A percentile compares a stretch with the other conserved stretches of the same genome.
Evolutionary conservation across 2,888 invertebrate genomes (phyloP).

Genomic region (Orthonevra nobilis): DNA sequence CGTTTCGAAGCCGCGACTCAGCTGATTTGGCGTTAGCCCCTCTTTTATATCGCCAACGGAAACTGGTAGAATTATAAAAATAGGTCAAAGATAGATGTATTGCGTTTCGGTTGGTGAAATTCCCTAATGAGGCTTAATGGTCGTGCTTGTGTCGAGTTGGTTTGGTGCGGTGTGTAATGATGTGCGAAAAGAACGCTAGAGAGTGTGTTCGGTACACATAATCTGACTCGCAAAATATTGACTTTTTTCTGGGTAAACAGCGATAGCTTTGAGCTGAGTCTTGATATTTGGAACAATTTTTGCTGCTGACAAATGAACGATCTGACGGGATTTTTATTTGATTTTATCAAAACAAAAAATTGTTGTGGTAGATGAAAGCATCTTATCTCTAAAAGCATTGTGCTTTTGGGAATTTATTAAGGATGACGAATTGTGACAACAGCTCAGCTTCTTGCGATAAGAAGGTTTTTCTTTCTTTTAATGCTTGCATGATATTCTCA

Average conservation of each 20-base stretch:
- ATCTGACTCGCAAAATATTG: conserved; percentile 32
- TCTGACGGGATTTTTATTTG: too few relatives aligned
- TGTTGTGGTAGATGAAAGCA: too few relatives aligned
- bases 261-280: conserved; percentile 2
- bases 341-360: too few relatives aligned
- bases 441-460: too few relatives aligned
- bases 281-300: conserved; percentile 20
- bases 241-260: conserved; percentile 31
- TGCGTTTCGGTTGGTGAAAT: conserved; percentile 50
- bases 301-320: neutral
- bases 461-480: too few relatives aligned
- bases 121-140: conserved; percentile 57
- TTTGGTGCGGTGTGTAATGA: neutral
- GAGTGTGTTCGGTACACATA: conserved; percentile 14
- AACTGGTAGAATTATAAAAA: conserved; percentile 34
- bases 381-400: too few relatives aligned
- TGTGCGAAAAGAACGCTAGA: conserved; percentile 37
- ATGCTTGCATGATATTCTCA: too few relatives aligned
- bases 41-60: conserved; percentile 24
- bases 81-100: conserved; percentile 47
- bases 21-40: conserved; percentile 8
- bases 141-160: conserved; percentile 9
- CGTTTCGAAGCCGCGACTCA: conserved; percentile 5
- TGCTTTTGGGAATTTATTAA: too few relatives aligned
- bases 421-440: too few relatives aligned